phyloP scores from a whole-genome alignment of 2,888 invertebrate genomes.

The Aspidiotus rigidus region DNA sequence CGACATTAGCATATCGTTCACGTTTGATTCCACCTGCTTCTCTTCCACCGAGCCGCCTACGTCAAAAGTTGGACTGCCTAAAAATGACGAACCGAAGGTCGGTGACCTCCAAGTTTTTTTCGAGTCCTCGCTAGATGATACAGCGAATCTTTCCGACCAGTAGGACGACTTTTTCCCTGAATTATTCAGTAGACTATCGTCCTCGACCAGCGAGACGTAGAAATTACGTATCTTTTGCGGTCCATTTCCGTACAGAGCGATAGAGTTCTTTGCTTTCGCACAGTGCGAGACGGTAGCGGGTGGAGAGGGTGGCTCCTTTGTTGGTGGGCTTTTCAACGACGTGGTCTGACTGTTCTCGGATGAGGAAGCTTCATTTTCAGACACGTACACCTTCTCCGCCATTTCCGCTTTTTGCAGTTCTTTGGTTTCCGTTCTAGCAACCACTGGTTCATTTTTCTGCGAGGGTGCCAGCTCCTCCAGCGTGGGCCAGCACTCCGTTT shows the following conservation, averaged over 20 bases:
- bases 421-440: not conserved
- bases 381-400: not conserved
- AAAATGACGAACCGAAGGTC: conserved; percentile 2
- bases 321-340: not conserved
- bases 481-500: conserved; percentile 31
- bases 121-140: conserved; percentile 4
- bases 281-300: not conserved
- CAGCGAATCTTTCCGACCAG: not conserved
- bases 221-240: conserved; percentile 26
- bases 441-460: conserved; percentile 1
- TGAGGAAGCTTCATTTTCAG: conserved; percentile 3
- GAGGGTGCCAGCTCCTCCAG: conserved; percentile 24
- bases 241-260: conserved; percentile 20
- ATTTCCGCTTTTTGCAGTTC: not conserved
- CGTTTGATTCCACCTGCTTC: conserved; percentile 1
- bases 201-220: conserved; percentile 20
- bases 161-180: conserved; percentile 15
- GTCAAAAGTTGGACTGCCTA: conserved; percentile 10
- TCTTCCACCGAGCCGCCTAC: conserved; percentile 1
- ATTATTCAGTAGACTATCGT: conserved; percentile 8
- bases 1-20: conserved; percentile 18
- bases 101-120: conserved; percentile 25
- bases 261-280: conserved; percentile 21
- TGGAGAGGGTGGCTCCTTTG: not conserved
- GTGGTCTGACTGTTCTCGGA: not conserved